phyloP scores from a whole-genome alignment of 2,797 vertebrate species.

The Clarias laeviceps region DNA sequence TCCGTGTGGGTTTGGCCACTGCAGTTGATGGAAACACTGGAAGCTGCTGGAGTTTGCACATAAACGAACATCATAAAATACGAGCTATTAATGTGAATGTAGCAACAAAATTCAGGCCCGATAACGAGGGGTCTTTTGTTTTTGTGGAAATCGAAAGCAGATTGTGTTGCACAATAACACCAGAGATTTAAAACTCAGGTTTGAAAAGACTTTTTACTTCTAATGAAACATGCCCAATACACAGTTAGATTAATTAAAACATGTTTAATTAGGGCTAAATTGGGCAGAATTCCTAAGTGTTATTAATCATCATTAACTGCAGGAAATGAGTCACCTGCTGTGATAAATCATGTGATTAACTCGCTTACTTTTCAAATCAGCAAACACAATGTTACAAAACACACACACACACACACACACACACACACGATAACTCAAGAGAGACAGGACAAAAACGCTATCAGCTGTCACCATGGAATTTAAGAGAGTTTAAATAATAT shows the following conservation, averaged over 20 bases:
- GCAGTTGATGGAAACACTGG: background rate
- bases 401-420: conserved; percentile 2
- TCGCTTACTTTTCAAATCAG: background rate
- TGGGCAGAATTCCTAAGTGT: conserved; percentile 22
- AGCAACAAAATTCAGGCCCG: background rate
- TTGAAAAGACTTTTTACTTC: conserved; percentile 4
- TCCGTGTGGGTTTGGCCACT: background rate
- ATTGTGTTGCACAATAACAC: conserved; percentile 45
- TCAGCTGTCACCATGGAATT: background rate
- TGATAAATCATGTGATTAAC: conserved; percentile 34
- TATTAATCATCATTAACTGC: conserved; percentile 37
- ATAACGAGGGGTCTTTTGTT: background rate
- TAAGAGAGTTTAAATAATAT: background rate
- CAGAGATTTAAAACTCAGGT: background rate
- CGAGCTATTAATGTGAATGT: background rate
- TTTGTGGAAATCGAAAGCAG: conserved; percentile 25
- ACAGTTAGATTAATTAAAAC: conserved; percentile 19
- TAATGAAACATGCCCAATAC: conserved; percentile 23
- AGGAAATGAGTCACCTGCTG: conserved; percentile 28
- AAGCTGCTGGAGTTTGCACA: background rate
- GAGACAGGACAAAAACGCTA: background rate
- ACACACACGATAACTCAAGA: background rate
- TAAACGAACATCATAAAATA: background rate
- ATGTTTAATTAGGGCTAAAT: conserved; percentile 23
- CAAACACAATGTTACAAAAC: conserved; percentile 1